phyloP scores from a whole-genome alignment of 2,888 invertebrate genomes.

The Strigamia crassipes region DNA sequence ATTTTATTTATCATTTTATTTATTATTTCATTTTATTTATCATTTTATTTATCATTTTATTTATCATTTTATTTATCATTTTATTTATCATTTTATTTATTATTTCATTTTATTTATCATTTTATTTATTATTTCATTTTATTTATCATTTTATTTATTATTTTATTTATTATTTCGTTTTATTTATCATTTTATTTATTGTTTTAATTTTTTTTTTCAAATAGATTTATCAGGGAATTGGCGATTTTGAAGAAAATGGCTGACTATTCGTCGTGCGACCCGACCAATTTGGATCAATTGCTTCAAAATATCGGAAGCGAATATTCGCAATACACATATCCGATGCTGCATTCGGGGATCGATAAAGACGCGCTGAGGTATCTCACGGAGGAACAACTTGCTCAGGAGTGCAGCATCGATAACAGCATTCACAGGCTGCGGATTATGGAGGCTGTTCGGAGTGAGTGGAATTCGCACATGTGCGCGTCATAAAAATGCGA shows the following conservation, averaged over 20 bases:
- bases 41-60: not conserved
- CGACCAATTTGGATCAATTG: slow-evolving; percentile 85
- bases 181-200: not conserved
- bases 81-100: slow-evolving; percentile 79
- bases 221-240: slow-evolving; percentile 88
- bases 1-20: not conserved
- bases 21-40: not conserved
- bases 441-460: slow-evolving; percentile 84
- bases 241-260: slow-evolving; percentile 93
- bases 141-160: not conserved
- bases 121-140: not conserved
- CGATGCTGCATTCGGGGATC: slow-evolving; percentile 92
- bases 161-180: not conserved
- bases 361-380: slow-evolving; percentile 82
- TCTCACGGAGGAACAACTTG: slow-evolving; percentile 87
- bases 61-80: not conserved
- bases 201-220: not conserved
- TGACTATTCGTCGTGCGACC: slow-evolving; percentile 92
- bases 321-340: slow-evolving; percentile 94
- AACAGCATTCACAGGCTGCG: slow-evolving; percentile 94
- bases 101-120: not conserved
- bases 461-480: slow-evolving; percentile 57
- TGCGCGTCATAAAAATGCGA: not conserved
- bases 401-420: slow-evolving; percentile 84
- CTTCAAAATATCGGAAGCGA: slow-evolving; percentile 82